A percentile compares a stretch with the other conserved stretches of the same genome.
Evolutionary conservation across 2,113 vertebrate genomes (phyloP).

Genomic region (Channa maculata): DNA sequence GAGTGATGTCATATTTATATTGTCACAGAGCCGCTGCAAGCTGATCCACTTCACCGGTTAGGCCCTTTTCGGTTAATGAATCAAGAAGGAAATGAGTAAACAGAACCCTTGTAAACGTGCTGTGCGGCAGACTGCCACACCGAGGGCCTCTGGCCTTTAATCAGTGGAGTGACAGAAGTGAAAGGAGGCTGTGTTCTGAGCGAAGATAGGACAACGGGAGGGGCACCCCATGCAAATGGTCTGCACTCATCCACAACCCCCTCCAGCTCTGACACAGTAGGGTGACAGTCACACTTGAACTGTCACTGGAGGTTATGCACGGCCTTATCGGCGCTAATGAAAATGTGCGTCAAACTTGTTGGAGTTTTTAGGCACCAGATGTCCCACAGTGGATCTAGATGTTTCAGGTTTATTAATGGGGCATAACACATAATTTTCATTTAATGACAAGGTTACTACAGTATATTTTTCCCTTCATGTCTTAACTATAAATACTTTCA

Average conservation of each 20-base stretch:
- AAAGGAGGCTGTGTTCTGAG: constrained; percentile 70
- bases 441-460: neutral
- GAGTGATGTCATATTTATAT: constrained; percentile 34
- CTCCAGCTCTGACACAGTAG: constrained; percentile 15
- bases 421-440: neutral
- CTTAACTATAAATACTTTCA: neutral
- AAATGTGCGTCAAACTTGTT: neutral
- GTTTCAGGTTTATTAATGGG: neutral
- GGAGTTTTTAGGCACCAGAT: constrained; percentile 8
- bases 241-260: constrained; percentile 28
- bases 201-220: constrained; percentile 55
- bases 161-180: constrained; percentile 68
- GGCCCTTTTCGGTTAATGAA: constrained; percentile 45
- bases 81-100: constrained; percentile 58
- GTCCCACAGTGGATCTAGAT: neutral
- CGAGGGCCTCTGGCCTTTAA: constrained; percentile 61
- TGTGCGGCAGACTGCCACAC: constrained; percentile 46
- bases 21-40: constrained; percentile 25
- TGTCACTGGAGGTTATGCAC: constrained; percentile 21
- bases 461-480: neutral
- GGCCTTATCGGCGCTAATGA: constrained; percentile 18
- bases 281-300: constrained; percentile 33
- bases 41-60: neutral
- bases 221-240: constrained; percentile 23
- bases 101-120: constrained; percentile 61